A percentile compares a stretch with the other conserved stretches of the same genome.
These are phyloP conservation scores for Drosophila vallismaia DNA, from an alignment of 2,888 invertebrate genomes.

Conservation along the genomic window DNA sequence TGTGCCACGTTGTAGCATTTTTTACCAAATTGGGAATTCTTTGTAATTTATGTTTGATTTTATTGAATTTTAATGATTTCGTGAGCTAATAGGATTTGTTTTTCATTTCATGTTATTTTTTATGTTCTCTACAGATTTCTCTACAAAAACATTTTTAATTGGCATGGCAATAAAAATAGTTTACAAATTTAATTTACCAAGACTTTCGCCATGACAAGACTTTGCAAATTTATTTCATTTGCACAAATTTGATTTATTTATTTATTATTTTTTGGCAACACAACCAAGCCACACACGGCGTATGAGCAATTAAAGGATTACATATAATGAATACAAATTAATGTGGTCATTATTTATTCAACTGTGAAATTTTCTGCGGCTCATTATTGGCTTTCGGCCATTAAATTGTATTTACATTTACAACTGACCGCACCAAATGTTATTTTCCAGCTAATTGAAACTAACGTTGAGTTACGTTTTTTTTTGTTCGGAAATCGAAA, in stretches of 20 bases:
- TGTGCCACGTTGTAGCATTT: slow-evolving; percentile 55
- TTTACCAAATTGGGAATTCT: slow-evolving; percentile 64
- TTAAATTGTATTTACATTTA: slow-evolving; percentile 52
- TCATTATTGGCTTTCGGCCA: slow-evolving; percentile 65
- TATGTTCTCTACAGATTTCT: neutral
- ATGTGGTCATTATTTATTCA: slow-evolving; percentile 76
- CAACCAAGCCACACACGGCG: slow-evolving; percentile 34
- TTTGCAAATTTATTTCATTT: neutral
- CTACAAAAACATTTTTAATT: neutral
- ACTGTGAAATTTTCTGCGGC: slow-evolving; percentile 75
- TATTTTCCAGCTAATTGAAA: slow-evolving; percentile 71
- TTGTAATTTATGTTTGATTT: slow-evolving; percentile 64
- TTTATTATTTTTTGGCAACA: slow-evolving; percentile 20
- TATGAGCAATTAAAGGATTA: slow-evolving; percentile 69
- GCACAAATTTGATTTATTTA: slow-evolving; percentile 27
- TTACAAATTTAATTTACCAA: slow-evolving; percentile 31
- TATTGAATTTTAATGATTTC: slow-evolving; percentile 74
- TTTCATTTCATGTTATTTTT: slow-evolving; percentile 38
- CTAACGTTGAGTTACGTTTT: slow-evolving; percentile 7
- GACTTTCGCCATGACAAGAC: too few species aligned
- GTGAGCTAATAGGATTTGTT: slow-evolving; percentile 60
- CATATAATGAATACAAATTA: slow-evolving; percentile 68
- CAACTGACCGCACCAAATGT: slow-evolving; percentile 32
- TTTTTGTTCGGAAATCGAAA: neutral
- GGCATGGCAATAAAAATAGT: neutral